These are phyloP conservation scores for Spisula subtruncata DNA, from an alignment of 2,888 invertebrate species.

Conservation along the genomic window DNA sequence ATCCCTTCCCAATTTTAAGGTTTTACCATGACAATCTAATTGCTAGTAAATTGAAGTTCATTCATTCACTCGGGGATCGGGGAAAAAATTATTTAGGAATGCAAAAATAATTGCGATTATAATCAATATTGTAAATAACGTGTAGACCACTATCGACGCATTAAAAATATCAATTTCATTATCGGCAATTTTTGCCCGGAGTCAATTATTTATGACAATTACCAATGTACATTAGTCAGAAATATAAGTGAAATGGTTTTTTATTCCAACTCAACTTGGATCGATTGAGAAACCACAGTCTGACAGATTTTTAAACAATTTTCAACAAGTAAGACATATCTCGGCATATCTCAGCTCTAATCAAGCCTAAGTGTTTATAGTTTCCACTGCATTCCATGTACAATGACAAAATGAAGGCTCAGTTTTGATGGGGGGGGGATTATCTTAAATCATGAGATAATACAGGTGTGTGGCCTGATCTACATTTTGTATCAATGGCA, in stretches of 20 bases:
- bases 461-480: too few relatives aligned
- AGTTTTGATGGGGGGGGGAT: too few relatives aligned
- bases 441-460: too few relatives aligned
- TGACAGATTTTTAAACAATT: neutral
- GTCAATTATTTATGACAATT: neutral
- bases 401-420: neutral
- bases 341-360: neutral
- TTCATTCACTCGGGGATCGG: conserved; percentile 8
- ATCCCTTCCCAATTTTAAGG: neutral
- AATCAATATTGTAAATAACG: neutral
- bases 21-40: conserved; percentile 17
- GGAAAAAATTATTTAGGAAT: neutral
- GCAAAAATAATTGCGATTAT: conserved; percentile 3
- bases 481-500: too few relatives aligned
- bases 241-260: neutral
- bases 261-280: neutral
- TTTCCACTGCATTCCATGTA: neutral
- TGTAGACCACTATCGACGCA: neutral
- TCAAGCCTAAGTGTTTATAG: neutral
- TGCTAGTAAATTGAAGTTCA: neutral
- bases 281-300: neutral
- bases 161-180: neutral
- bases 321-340: neutral
- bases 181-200: neutral
- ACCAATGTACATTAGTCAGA: neutral